Percentiles rank a stretch among this genome's conserved stretches.
Evolutionary conservation across 2,797 vertebrate genomes (phyloP).

Genomic region (Coracias cyanogaster): DNA sequence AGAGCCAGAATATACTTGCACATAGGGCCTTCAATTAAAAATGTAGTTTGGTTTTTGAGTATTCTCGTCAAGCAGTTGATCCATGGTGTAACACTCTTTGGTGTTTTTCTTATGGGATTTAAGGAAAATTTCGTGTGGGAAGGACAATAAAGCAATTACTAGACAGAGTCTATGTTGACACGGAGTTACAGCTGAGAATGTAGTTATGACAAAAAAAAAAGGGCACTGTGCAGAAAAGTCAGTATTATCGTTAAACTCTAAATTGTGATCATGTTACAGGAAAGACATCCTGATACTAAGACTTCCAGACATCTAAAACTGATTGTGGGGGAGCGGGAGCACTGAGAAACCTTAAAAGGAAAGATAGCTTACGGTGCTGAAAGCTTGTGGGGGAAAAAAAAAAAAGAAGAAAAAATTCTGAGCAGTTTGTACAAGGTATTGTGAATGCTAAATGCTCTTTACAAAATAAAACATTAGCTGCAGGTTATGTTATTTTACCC

Average conservation of each 20-base stretch:
- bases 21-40: neutral
- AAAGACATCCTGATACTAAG: neutral
- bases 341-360: neutral
- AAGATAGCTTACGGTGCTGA: neutral
- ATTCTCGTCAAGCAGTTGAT: neutral
- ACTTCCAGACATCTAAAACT: neutral
- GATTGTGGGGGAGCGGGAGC: neutral
- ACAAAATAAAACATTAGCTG: neutral
- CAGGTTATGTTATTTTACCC: neutral
- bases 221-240: neutral
- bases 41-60: accelerated
- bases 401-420: no score
- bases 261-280: neutral
- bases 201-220: neutral
- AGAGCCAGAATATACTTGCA: neutral
- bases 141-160: neutral
- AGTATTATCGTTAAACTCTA: neutral
- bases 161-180: neutral
- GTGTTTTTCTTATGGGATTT: neutral
- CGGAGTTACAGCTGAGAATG: neutral
- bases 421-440: neutral
- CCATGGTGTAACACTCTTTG: neutral
- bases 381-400: neutral
- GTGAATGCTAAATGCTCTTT: neutral
- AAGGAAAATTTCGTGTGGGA: neutral